Evolutionary conservation across 2,888 invertebrate genomes (phyloP), one percentile per base, ranked within the genome.

Genomic region (Gymnocheta viridis): DNA sequence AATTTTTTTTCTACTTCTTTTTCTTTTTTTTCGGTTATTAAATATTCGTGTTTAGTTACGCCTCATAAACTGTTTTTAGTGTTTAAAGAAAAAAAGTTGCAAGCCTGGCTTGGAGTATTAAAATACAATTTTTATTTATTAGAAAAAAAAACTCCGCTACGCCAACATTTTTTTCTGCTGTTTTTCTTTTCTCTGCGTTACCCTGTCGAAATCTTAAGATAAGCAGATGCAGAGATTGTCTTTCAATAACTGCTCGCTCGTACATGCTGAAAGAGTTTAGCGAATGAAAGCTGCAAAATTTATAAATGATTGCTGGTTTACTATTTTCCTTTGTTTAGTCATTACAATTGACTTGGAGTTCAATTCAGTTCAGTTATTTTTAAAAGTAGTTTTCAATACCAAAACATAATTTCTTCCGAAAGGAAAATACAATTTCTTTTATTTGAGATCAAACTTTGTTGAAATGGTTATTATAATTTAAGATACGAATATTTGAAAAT

Each of bases 21-120:
- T 32, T 54, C 44, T 35, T n/a, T 51, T 51, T 27, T n/a, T n/a
- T n/a, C n/a, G n/a, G 3, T 27, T 70, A 70, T 66, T 58, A 66
- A 77, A 49, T 19, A 58, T 72, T 82, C 82, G 82, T 82, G 82
- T 51, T 82, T 72, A 64, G 77, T 77, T 58, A 82, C 82, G 82
- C 82, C 82, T 82, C 58, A 60, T 62, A 49, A 64, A 72, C 7
- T 17, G 56, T 51, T 67, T 70, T 27, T 47, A 60, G 51, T n/a
- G 44, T 67, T 67, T n/a, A 62, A 54, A 66, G 47, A 64, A 73
- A 66, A 56, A 49, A 32, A 29, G 24, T 78, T 41, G 2, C 10
- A 27, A 72, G 47, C 54, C 17, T 79, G 64, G 56, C 79, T 79
- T 70, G n/a, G 24, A 32, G 70, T 44, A 62, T 54, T 35, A 47